These are phyloP conservation scores for Hydrolagus colliei DNA, from an alignment of 2,797 vertebrate genomes.

Conservation along the genomic window DNA sequence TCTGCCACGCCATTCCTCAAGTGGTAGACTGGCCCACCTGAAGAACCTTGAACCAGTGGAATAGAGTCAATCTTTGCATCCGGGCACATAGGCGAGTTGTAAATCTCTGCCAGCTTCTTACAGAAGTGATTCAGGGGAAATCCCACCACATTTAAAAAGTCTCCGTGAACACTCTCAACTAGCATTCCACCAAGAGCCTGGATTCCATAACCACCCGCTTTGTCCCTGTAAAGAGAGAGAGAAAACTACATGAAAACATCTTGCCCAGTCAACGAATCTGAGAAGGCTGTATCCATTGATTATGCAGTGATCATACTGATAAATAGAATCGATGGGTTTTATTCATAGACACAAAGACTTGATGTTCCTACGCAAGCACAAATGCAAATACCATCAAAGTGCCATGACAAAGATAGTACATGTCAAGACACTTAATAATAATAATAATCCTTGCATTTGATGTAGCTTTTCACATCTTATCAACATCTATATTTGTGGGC, in stretches of 20 bases:
- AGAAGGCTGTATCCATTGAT: no score
- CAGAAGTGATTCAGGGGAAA: constrained; percentile 94
- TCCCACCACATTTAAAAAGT: constrained; percentile 89
- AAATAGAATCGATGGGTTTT: no score
- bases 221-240: constrained; percentile 70
- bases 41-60: constrained; percentile 45
- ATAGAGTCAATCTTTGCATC: constrained; percentile 42
- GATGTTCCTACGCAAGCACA: no score
- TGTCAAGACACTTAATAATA: no score
- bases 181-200: constrained; percentile 90
- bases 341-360: no score
- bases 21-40: constrained; percentile 36
- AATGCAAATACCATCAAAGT: no score
- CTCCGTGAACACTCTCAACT: constrained; percentile 79
- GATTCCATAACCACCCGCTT: constrained; percentile 91
- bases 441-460: no score
- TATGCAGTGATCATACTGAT: no score
- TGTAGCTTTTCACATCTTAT: no score
- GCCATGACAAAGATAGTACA: no score
- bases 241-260: background rate
- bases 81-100: constrained; percentile 35
- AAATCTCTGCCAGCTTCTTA: constrained; percentile 70
- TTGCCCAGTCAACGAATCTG: background rate
- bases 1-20: background rate
- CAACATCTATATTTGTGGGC: no score